These are phyloP conservation scores for Iselma pallidipennis DNA, from an alignment of 2,888 invertebrate genomes.

Conservation along the genomic window DNA sequence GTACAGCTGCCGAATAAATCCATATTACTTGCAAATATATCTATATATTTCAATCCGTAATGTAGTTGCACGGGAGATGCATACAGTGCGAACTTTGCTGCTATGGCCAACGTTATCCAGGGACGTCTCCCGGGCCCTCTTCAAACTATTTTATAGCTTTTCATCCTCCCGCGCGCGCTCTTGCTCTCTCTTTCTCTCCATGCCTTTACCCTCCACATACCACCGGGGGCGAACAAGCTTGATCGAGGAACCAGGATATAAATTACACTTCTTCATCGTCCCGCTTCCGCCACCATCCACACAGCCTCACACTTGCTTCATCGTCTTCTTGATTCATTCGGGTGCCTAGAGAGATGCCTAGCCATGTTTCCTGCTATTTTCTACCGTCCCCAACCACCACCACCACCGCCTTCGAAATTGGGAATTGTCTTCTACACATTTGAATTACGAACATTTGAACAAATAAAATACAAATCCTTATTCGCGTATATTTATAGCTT, in stretches of 20 bases:
- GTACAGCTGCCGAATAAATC: too few species aligned
- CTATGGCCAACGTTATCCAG: slow-evolving; percentile 46
- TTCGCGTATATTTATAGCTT: not conserved
- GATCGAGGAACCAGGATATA: slow-evolving; percentile 53
- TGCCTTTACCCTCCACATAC: slow-evolving; percentile 30
- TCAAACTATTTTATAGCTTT: slow-evolving; percentile 55
- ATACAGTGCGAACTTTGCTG: slow-evolving; percentile 43
- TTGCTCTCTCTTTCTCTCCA: too few species aligned
- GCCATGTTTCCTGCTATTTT: slow-evolving; percentile 45
- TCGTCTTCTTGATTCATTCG: slow-evolving; percentile 49
- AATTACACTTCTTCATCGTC: slow-evolving; percentile 44
- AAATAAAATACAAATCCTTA: not conserved
- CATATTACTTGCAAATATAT: slow-evolving; percentile 26
- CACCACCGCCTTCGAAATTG: slow-evolving; percentile 35
- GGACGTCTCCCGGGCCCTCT: slow-evolving; percentile 54
- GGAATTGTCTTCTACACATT: slow-evolving; percentile 43
- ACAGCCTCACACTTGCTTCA: slow-evolving; percentile 19
- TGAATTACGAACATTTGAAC: slow-evolving; percentile 6
- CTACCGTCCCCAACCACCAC: too few species aligned
- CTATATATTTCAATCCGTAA: slow-evolving; percentile 37
- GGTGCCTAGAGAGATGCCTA: slow-evolving; percentile 37
- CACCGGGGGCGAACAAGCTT: slow-evolving; percentile 45
- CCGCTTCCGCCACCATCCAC: slow-evolving; percentile 23
- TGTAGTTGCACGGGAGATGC: slow-evolving; percentile 39
- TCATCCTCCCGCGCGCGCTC: slow-evolving; percentile 32